Conservation (phyloP, 2,888 invertebrate species). For the Thelaira solivaga region DNA sequence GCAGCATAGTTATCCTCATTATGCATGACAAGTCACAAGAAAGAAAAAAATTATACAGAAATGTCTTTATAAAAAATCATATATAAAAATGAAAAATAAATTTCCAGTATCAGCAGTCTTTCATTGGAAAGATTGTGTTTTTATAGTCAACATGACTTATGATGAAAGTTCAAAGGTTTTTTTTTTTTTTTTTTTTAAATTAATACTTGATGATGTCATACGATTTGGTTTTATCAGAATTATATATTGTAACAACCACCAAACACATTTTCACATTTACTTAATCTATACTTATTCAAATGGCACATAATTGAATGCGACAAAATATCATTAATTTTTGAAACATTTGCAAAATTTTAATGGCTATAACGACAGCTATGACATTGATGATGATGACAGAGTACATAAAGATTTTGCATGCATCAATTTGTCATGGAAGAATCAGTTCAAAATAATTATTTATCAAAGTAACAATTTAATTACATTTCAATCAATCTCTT, state of each 20-base stretch:
- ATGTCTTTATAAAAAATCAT: no score
- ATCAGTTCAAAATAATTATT: conserved; percentile 27
- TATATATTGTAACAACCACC: not conserved
- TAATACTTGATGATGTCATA: not conserved
- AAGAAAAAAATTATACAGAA: no score
- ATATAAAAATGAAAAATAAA: no score
- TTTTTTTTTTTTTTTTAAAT: not conserved
- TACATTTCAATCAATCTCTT: conserved; percentile 25
- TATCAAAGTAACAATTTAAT: conserved; percentile 6
- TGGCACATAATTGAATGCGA: conserved; percentile 14
- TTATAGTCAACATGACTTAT: no score
- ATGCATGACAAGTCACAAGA: no score
- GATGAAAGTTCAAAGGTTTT: no score
- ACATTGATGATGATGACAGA: conserved; percentile 5
- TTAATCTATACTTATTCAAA: not conserved
- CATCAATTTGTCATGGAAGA: conserved; percentile 22
- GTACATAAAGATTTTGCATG: not conserved
- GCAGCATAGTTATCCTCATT: no score
- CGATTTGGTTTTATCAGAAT: not conserved
- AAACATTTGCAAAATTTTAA: conserved; percentile 18
- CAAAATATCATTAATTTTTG: conserved; percentile 27
- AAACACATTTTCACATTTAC: not conserved
- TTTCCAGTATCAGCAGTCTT: no score
- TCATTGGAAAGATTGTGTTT: no score
- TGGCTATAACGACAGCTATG: not conserved